phyloP scores from a whole-genome alignment of 2,888 invertebrate genomes.

The Drymonia ruficornis region DNA sequence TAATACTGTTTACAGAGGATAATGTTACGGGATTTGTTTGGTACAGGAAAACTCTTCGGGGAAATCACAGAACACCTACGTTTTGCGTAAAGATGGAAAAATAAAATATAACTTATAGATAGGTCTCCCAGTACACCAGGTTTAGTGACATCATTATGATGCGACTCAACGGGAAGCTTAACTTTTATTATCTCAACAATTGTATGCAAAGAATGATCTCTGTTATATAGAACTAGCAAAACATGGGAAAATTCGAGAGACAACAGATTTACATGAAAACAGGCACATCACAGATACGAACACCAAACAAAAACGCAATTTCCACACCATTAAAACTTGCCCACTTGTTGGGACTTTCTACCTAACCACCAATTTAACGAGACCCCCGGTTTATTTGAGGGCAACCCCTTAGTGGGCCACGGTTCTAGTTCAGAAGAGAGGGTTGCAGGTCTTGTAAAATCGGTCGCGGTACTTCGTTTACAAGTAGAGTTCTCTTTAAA shows the following conservation, averaged over 20 bases:
- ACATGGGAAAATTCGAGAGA: slow-evolving; percentile 34
- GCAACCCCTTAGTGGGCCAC: slow-evolving; percentile 10
- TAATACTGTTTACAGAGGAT: slow-evolving; percentile 12
- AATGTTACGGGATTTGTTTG: not conserved
- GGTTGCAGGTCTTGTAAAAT: slow-evolving; percentile 30
- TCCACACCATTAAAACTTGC: slow-evolving; percentile 73
- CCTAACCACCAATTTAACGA: slow-evolving; percentile 29
- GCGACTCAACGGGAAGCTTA: not conserved
- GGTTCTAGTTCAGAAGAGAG: slow-evolving; percentile 9
- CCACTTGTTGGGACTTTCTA: slow-evolving; percentile 59
- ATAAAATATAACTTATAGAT: too few relatives aligned
- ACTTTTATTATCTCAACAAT: not conserved
- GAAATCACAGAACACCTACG: not conserved
- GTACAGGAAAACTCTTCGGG: not conserved
- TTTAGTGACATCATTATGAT: too few relatives aligned
- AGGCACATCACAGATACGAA: slow-evolving; percentile 59
- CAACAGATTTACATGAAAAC: slow-evolving; percentile 58
- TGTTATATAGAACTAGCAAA: slow-evolving; percentile 3
- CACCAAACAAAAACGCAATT: slow-evolving; percentile 72
- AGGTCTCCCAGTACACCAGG: too few relatives aligned
- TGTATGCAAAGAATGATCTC: not conserved
- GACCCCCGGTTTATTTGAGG: slow-evolving; percentile 27
- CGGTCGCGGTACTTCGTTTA: slow-evolving; percentile 52
- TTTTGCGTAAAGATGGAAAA: not conserved
- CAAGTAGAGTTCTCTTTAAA: slow-evolving; percentile 54